Base-by-base conservation (phyloP, 2,797 vertebrate species). In the Tachyglossus aculeatus region DNA sequence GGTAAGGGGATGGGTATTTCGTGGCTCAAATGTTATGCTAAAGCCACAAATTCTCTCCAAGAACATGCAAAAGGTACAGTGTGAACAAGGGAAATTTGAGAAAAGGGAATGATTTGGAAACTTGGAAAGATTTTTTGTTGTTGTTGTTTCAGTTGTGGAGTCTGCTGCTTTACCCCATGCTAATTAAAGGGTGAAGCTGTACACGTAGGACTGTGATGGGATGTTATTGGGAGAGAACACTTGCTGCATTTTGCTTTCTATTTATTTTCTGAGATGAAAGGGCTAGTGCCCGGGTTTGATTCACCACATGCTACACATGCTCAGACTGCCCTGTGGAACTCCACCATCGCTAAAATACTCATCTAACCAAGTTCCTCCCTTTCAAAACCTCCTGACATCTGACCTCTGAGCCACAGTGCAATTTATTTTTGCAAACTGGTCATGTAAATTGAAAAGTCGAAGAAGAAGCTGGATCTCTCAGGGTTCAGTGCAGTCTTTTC, bases 171-270 rank as follows among this genome's bases (percentile, higher is more conserved):
- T 13, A 12, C n/a, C 3, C 8, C 24, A 9, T 3, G 24, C 56
- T 71, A 71, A 86, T 78, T 81, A 78, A 80, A 80, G 83, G 71
- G 71, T 85, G 68, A 67, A 55, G 54, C 57, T 70, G 39, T 64
- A 56, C 47, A 74, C 37, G 59, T 9, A 51, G 75, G 67, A 48
- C 62, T 47, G 5, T 47, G 44, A 45, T 29, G 58, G 13, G 12
- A 33, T 39, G 81, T 63, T 38, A 43, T 67, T 24, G 74, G 67
- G 66, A 68, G 72, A 58, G 63, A 71, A 29, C 55, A 70, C 43
- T 76, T 71, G 60, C 61, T 65, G 67, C 27, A 60, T 69, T 81
- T 78, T 67, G 27, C 44, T n/a, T n/a, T n/a, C 0, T 0, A 53
- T 4, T 18, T 33, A 47, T 69, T 36, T 58, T 82, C 56, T 48